Evolutionary conservation across 2,888 invertebrate genomes (phyloP), one percentile per base, ranked within the genome.

Genomic region (Adela reaumurella): DNA sequence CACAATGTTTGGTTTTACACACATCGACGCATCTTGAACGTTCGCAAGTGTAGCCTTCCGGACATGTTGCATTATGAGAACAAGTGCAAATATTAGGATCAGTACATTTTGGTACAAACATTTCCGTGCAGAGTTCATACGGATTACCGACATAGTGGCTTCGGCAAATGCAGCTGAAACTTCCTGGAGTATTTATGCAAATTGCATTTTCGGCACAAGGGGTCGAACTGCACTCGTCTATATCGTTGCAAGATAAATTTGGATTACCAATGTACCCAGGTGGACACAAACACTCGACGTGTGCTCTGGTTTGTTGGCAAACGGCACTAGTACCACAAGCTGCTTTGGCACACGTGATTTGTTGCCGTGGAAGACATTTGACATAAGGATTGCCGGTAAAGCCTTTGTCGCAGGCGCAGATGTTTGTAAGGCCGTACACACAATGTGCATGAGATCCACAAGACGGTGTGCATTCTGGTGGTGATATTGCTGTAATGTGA

Each of bases 371-470:
- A 11, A 86, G 84, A 64, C 95, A 95, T 46, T 87, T 85, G 57
- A 85, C 86, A 63, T 94, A 94, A 1, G 95, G 94, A 74, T 95
- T 95, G 54, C 95, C 95, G 47, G 82, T 87, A 5, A 86, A 89
- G 6, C 92, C 92, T 47, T 88, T 84, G 65, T 94, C 87, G 63
- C 95, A 95, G 55, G 88, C 89, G 61, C 94, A 94, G 51, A 84
- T 81, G 61, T 90, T 90, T 16, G 82, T 83, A 51, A 82, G 72
- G 48, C 89, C 89, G 59, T 94, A 94, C 59, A 91, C 88, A 65
- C 95, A 95, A 61, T 95, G 94, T 2, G 94, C 90, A 63, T 93
- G 92, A 53, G 81, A 69, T 5, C 89, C 92, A 64, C 95, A 95
- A 20, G 61, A 67, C n/a, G 94, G 94, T 50, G 83, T 81, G 65